Evolutionary conservation across 2,797 vertebrate genomes (phyloP), one percentile per base, ranked within the genome.

Genomic region (Geotrypetes seraphini): DNA sequence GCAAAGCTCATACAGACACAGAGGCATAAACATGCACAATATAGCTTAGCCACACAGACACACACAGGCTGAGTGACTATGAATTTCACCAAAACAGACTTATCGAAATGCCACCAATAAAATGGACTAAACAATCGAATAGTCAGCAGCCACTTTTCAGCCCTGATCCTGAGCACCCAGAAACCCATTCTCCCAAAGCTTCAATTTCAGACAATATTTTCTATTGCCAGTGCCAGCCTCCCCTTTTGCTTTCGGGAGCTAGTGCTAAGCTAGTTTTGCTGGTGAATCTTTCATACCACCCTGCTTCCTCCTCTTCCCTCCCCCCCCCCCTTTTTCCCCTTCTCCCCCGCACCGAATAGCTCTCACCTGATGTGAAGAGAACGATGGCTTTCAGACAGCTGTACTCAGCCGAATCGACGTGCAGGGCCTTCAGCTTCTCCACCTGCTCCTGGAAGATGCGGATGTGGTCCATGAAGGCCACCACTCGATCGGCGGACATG

Each of bases 381-480:
- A 94, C 93, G 83, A 97, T 97, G 80, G 94, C 93, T 82, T 97
- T 97, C 64, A 97, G 89, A 74, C 94, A 97, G 82, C 92, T 96
- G 81, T 97, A 97, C 73, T 97, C 94, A 57, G 94, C 94, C 36
- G 94, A 96, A 69, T 96, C 94, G 57, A 97, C 93, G 63, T 97
- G 93, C 62, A 97, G 87, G 16, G 92, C 90, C 84, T 97, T 97
- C 68, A 97, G 92, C 78, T 97, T 97, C 84, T 97, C 94, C 79
- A 97, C 94, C 77, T 97, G 94, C 69, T 97, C 94, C 79, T 96
- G 94, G 82, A 97, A 97, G 85, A 97, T 95, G 69, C 92, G 88
- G 78, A 97, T 96, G 89, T 97, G 93, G 86, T 97, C 94, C 94
- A 97, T 97, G 85, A 97, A 97, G 79, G 93, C 92, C 78, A 97